Percentiles rank a stretch among this genome's conserved stretches.
phyloP scores from a whole-genome alignment of 2,888 invertebrate genomes.

The Galerucella pusilla region DNA sequence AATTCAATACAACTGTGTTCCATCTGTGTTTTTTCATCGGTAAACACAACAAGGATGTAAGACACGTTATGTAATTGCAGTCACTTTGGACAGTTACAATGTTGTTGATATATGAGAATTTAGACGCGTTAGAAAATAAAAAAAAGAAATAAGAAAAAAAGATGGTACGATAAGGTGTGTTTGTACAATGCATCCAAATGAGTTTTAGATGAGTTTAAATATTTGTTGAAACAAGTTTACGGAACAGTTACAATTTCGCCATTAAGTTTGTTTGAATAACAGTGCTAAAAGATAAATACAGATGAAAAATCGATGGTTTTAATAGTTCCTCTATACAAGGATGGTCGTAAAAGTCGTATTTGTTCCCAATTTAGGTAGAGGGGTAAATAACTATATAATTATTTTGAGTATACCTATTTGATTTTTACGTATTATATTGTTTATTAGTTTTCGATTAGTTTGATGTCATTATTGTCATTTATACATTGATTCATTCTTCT shows the following conservation, averaged over 20 bases:
- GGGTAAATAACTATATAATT: too few relatives aligned
- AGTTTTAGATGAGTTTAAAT: conserved; percentile 14
- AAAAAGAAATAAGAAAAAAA: too few relatives aligned
- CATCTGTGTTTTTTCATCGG: conserved; percentile 11
- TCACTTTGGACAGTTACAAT: conserved; percentile 9
- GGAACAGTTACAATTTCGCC: conserved; percentile 2
- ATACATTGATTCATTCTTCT: too few relatives aligned
- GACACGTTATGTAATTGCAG: conserved; percentile 10
- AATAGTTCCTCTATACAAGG: background rate
- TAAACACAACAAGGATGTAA: background rate
- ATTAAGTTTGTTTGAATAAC: background rate
- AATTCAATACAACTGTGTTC: conserved; percentile 6
- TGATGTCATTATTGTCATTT: too few relatives aligned
- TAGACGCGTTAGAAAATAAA: conserved; percentile 2
- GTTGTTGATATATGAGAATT: conserved; percentile 14
- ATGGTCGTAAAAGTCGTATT: background rate
- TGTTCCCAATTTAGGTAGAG: too few relatives aligned
- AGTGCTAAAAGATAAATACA: background rate
- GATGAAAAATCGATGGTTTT: background rate
- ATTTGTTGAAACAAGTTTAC: background rate
- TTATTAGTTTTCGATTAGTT: too few relatives aligned
- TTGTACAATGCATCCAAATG: conserved; percentile 7
- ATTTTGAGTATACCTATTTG: too few relatives aligned
- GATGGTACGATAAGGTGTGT: background rate
- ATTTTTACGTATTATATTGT: too few relatives aligned